Percentiles rank a stretch among this genome's conserved stretches.
phyloP scores from a whole-genome alignment of 2,113 vertebrate genomes.

The Brachirus orientalis region DNA sequence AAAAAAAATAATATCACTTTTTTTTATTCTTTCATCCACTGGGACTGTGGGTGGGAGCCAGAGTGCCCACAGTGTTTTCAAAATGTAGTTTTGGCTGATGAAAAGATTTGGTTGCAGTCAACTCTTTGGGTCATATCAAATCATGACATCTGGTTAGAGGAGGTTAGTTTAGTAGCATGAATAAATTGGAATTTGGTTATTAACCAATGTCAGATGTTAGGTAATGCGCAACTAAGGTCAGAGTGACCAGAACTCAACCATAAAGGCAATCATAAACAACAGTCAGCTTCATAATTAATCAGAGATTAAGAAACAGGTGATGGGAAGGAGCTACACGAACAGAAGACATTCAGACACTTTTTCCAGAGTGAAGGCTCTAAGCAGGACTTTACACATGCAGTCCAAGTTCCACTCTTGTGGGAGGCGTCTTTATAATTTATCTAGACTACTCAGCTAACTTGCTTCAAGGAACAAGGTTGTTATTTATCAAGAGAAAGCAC shows the following conservation, averaged over 20 bases:
- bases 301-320: background rate
- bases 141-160: background rate
- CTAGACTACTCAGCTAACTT: background rate
- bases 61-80: too few relatives aligned
- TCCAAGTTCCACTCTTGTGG: too few relatives aligned
- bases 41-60: too few relatives aligned
- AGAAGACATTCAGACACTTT: background rate
- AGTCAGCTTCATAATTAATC: conserved; percentile 36
- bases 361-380: too few relatives aligned
- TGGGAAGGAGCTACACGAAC: background rate
- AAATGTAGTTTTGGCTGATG: too few relatives aligned
- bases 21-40: too few relatives aligned
- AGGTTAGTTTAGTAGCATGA: background rate
- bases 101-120: too few relatives aligned
- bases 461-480: background rate
- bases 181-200: background rate
- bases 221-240: conserved; percentile 2
- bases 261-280: conserved; percentile 12
- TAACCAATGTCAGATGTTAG: background rate
- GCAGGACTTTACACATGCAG: background rate
- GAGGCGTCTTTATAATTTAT: background rate
- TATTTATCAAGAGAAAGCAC: background rate
- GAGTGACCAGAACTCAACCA: background rate
- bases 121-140: background rate
- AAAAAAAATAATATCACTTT: too few relatives aligned